Evolutionary conservation across 2,888 invertebrate genomes (phyloP).

Genomic region (Erynnis tages): DNA sequence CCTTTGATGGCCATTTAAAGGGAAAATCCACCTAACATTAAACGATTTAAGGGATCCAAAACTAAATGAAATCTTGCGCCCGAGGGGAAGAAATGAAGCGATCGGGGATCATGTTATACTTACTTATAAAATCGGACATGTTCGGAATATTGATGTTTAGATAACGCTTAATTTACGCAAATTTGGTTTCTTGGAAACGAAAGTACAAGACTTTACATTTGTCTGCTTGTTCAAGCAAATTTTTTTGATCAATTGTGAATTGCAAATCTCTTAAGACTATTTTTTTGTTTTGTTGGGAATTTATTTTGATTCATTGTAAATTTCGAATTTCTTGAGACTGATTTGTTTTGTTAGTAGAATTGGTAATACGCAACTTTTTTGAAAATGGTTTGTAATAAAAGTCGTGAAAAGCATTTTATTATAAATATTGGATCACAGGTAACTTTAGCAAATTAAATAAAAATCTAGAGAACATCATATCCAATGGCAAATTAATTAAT

Average conservation of each 20-base stretch:
- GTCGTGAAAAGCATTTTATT: too few relatives aligned
- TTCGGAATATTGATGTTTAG: conserved; percentile 11
- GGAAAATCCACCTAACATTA: conserved; percentile 65
- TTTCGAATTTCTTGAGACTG: too few relatives aligned
- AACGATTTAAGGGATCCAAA: conserved; percentile 65
- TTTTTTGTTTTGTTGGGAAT: too few relatives aligned
- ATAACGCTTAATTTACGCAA: conserved; percentile 1
- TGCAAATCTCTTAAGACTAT: too few relatives aligned
- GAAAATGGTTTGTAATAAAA: too few relatives aligned
- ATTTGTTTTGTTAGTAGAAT: too few relatives aligned
- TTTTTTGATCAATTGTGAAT: too few relatives aligned
- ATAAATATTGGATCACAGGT: too few relatives aligned
- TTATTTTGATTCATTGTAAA: too few relatives aligned
- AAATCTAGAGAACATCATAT: neutral
- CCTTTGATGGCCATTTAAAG: conserved; percentile 62
- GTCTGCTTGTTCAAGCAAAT: too few relatives aligned
- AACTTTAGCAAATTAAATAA: neutral
- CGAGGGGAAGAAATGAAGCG: conserved; percentile 32
- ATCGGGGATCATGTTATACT: conserved; percentile 30
- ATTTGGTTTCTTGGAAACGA: neutral
- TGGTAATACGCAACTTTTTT: too few relatives aligned
- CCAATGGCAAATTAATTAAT: conserved; percentile 20
- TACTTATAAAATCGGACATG: conserved; percentile 29
- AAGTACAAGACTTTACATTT: too few relatives aligned
- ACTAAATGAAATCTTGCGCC: conserved; percentile 51